phyloP scores from a whole-genome alignment of 1,140 invertebrate species.

The Melitaea cinxia region DNA sequence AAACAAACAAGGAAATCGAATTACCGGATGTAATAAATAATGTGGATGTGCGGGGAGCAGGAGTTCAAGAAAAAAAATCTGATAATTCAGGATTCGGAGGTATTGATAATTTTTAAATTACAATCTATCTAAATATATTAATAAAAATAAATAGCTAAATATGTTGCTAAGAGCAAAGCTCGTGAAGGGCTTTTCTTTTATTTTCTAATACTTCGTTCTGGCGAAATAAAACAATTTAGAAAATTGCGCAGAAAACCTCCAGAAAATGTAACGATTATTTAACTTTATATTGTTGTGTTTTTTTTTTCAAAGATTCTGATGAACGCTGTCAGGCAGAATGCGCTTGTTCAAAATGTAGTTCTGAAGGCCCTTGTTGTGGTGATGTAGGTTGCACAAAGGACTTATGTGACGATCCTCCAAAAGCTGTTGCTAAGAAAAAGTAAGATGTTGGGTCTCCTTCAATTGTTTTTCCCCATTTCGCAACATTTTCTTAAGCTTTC shows the following conservation, averaged over 20 bases:
- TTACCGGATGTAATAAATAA: slow-evolving; percentile 19
- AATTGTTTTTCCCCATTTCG: background rate
- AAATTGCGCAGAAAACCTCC: too few relatives aligned
- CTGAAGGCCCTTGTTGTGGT: slow-evolving; percentile 38
- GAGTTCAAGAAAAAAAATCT: background rate
- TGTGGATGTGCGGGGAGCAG: background rate
- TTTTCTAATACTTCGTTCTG: too few relatives aligned
- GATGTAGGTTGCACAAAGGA: slow-evolving; percentile 40
- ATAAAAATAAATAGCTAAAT: too few relatives aligned
- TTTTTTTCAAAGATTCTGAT: slow-evolving; percentile 11
- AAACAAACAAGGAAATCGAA: slow-evolving; percentile 11
- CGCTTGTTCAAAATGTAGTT: slow-evolving; percentile 40
- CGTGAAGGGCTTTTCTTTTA: too few relatives aligned
- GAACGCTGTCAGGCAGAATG: slow-evolving; percentile 41
- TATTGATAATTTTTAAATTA: too few relatives aligned
- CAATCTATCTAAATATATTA: background rate
- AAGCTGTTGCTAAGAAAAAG: slow-evolving; percentile 10
- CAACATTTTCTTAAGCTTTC: background rate
- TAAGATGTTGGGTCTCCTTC: background rate
- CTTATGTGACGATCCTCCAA: slow-evolving; percentile 30
- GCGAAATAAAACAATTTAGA: too few relatives aligned
- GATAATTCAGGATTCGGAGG: background rate
- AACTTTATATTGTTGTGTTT: too few relatives aligned
- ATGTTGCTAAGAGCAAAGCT: too few relatives aligned
- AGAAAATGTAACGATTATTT: too few relatives aligned